Percentiles rank a stretch among this genome's conserved stretches.
Evolutionary conservation across 2,888 invertebrate genomes (phyloP).

Genomic region (Trissolcus brochymenae): DNA sequence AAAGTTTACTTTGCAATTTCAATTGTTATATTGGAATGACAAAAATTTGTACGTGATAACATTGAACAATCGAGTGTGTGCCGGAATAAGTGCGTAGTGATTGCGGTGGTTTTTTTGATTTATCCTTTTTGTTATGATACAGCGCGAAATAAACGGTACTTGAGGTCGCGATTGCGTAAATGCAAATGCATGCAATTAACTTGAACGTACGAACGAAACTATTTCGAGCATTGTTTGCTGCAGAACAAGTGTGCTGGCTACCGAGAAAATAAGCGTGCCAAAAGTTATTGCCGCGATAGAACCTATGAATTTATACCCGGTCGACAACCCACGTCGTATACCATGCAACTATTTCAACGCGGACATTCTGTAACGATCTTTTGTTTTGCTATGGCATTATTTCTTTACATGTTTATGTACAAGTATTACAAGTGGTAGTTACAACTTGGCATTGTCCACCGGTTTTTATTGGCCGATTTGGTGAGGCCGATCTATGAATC

Average conservation of each 20-base stretch:
- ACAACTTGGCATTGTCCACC: constrained; percentile 44
- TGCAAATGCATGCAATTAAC: constrained; percentile 17
- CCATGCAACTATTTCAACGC: constrained; percentile 44
- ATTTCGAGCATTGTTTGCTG: constrained; percentile 37
- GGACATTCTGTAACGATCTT: constrained; percentile 55
- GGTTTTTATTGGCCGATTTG: constrained; percentile 36
- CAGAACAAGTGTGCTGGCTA: constrained; percentile 25
- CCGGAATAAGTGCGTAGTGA: too few relatives aligned
- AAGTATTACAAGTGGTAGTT: constrained; percentile 49
- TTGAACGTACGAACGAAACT: constrained; percentile 25
- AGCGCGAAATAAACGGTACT: too few relatives aligned
- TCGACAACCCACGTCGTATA: constrained; percentile 41
- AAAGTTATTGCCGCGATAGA: constrained; percentile 41
- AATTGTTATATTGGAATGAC: too few relatives aligned
- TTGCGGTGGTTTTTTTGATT: background rate
- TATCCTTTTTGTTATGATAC: background rate
- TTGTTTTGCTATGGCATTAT: constrained; percentile 47
- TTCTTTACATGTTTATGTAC: constrained; percentile 52
- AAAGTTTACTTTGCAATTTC: too few relatives aligned
- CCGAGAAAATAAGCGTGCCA: constrained; percentile 26
- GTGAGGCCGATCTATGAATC: constrained; percentile 26
- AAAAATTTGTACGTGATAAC: too few relatives aligned
- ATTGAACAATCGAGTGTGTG: too few relatives aligned
- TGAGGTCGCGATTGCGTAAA: constrained; percentile 4
- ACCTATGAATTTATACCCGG: constrained; percentile 36